Evolutionary conservation across 2,888 invertebrate species (phyloP).

Genomic region (Uropetala carovei): DNA sequence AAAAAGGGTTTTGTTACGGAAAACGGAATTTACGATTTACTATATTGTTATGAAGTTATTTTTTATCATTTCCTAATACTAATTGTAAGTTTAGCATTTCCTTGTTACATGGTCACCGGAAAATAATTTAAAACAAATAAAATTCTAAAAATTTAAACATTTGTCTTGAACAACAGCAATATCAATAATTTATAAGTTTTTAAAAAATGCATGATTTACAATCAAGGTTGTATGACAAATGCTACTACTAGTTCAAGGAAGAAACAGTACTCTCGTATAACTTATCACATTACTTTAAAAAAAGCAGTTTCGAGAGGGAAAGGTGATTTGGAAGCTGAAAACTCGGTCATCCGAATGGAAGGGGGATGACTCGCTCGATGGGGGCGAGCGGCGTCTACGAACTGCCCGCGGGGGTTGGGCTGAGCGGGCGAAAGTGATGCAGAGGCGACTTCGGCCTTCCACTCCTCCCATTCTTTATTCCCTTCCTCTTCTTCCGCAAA

Average conservation of each 20-base stretch:
- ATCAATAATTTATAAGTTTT: no score
- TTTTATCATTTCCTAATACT: no score
- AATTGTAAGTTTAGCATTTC: no score
- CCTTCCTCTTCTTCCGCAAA: conserved; percentile 12
- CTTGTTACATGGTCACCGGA: no score
- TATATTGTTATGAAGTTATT: no score
- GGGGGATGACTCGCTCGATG: neutral
- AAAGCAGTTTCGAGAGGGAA: conserved; percentile 2
- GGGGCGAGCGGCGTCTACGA: neutral
- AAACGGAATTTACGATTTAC: no score
- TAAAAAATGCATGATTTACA: no score
- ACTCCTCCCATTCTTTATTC: conserved; percentile 32
- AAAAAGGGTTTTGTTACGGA: no score
- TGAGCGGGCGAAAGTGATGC: conserved; percentile 26
- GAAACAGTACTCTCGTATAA: conserved; percentile 10
- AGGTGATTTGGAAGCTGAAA: conserved; percentile 51
- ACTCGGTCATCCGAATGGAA: conserved; percentile 1
- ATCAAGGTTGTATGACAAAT: neutral
- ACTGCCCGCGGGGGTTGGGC: neutral
- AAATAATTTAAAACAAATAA: no score
- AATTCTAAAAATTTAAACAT: no score
- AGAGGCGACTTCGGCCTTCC: conserved; percentile 32
- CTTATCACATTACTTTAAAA: conserved; percentile 27
- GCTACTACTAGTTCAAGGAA: neutral
- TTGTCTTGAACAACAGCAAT: no score